Conservation (phyloP, 2,888 invertebrate genomes). For the Chalcis sispes region DNA sequence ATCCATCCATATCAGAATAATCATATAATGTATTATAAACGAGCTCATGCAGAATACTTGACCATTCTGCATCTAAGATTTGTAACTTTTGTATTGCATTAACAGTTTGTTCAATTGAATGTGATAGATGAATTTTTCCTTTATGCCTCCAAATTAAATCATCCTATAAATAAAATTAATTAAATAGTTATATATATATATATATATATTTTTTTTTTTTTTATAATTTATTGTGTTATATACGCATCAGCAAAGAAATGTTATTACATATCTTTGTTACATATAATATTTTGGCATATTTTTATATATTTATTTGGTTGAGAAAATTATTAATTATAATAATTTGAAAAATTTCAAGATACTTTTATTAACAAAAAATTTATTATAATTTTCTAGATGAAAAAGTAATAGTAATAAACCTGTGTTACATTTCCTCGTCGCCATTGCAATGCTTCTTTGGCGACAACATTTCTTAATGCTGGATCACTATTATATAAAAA, state of each 20-base stretch:
- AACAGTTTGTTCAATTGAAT: slow-evolving; percentile 85
- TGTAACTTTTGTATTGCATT: slow-evolving; percentile 87
- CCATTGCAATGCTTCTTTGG: slow-evolving; percentile 91
- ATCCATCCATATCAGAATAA: slow-evolving; percentile 88
- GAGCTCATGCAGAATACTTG: slow-evolving; percentile 85
- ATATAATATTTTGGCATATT: too few species aligned
- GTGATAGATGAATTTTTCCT: slow-evolving; percentile 83
- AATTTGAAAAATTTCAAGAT: not conserved
- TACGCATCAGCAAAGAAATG: too few species aligned
- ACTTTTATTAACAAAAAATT: not conserved
- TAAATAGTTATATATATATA: not conserved
- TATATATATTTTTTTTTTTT: not conserved
- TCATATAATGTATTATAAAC: slow-evolving; percentile 87
- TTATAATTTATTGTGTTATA: not conserved
- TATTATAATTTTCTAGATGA: not conserved
- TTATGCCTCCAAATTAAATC: slow-evolving; percentile 85
- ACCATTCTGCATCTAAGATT: slow-evolving; percentile 86
- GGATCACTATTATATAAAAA: slow-evolving; percentile 79
- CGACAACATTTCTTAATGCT: slow-evolving; percentile 87
- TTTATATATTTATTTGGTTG: not conserved
- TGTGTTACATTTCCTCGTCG: slow-evolving; percentile 80
- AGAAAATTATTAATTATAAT: not conserved
- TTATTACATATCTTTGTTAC: too few species aligned
- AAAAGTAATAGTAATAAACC: slow-evolving; percentile 68
- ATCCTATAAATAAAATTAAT: slow-evolving; percentile 77